A percentile compares a stretch with the other conserved stretches of the same genome.
Conservation (phyloP, 2,113 vertebrate species). For the Myotis lucifugus region DNA sequence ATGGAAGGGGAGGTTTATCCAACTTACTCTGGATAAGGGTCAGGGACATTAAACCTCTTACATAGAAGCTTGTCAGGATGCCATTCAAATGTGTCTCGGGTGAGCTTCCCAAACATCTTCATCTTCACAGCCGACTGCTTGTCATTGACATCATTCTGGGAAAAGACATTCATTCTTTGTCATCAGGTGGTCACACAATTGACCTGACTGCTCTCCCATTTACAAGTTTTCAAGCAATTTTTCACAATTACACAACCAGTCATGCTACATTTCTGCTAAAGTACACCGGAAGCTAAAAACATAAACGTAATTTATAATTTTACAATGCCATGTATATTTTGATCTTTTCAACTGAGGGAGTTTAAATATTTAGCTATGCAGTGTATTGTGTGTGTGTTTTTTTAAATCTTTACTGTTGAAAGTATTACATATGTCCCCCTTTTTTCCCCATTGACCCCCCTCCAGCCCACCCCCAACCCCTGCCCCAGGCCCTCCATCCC, state of each 20-base stretch:
- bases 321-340: not conserved
- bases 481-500: no score
- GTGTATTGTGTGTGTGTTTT: no score
- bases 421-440: no score
- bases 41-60: conserved; percentile 95
- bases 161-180: conserved; percentile 43
- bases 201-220: not conserved
- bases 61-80: conserved; percentile 96
- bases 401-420: no score
- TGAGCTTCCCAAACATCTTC: conserved; percentile 98
- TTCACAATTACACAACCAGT: not conserved
- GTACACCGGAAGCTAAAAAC: not conserved
- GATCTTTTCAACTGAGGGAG: rapidly evolving
- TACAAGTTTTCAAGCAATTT: not conserved
- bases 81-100: conserved; percentile 94
- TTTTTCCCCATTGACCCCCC: no score
- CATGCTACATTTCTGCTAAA: not conserved
- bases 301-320: not conserved
- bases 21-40: conserved; percentile 94
- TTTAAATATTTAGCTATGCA: not conserved
- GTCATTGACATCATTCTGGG: conserved; percentile 89
- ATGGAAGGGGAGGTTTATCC: not conserved
- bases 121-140: conserved; percentile 93
- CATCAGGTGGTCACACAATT: not conserved
- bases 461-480: no score